Evolutionary conservation across 2,888 invertebrate species (phyloP).

Genomic region (Hypsopygia costalis): DNA sequence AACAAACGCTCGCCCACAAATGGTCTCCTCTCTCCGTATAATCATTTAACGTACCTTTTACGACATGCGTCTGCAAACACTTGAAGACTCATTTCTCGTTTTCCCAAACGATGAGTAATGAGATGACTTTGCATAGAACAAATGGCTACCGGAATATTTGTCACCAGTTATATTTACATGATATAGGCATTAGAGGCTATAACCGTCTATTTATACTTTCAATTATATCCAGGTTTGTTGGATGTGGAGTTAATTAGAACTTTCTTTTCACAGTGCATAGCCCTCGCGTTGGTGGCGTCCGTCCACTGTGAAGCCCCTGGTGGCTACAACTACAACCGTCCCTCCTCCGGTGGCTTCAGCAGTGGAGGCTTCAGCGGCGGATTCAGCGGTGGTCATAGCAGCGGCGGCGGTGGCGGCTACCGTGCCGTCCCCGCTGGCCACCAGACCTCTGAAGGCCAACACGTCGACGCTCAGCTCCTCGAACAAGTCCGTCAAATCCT

Average conservation of each 20-base stretch:
- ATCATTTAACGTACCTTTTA: neutral
- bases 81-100: neutral
- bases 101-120: neutral
- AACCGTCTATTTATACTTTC: neutral
- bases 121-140: neutral
- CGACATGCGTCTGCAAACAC: neutral
- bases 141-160: neutral
- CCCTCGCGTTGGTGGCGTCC: constrained; percentile 88
- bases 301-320: constrained; percentile 88
- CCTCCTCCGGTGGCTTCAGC: constrained; percentile 71
- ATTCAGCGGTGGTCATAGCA: constrained; percentile 59
- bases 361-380: constrained; percentile 63
- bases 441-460: constrained; percentile 91
- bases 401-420: constrained; percentile 87
- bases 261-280: constrained; percentile 85
- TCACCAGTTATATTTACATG: neutral
- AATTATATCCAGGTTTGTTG: neutral
- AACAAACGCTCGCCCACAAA: too few species aligned
- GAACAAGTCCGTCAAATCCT: constrained; percentile 93
- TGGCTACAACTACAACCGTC: constrained; percentile 88
- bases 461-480: constrained; percentile 89
- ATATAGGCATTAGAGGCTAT: neutral
- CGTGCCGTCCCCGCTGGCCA: constrained; percentile 88
- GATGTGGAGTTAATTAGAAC: neutral
- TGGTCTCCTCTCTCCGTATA: neutral